phyloP scores from a whole-genome alignment of 2,888 invertebrate species.

The Epinotia bilunana region DNA sequence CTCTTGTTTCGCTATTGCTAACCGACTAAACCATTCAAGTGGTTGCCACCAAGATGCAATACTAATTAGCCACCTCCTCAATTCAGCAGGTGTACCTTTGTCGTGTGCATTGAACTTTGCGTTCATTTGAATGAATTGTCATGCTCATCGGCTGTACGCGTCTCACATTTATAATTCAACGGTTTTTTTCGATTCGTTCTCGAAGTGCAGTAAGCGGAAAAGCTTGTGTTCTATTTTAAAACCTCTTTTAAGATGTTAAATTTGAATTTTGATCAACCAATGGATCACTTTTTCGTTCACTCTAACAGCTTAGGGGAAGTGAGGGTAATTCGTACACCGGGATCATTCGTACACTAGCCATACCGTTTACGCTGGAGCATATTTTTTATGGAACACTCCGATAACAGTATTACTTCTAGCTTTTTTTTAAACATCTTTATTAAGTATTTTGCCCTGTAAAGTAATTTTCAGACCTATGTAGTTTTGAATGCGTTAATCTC shows the following conservation, averaged over 20 bases:
- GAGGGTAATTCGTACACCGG: too few relatives aligned
- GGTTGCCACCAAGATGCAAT: conserved; percentile 55
- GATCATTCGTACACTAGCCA: too few relatives aligned
- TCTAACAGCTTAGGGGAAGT: too few relatives aligned
- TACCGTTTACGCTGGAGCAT: too few relatives aligned
- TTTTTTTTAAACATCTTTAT: too few relatives aligned
- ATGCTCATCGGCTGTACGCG: conserved; percentile 62
- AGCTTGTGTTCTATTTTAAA: conserved; percentile 6
- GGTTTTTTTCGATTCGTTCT: conserved; percentile 44
- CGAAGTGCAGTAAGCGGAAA: conserved; percentile 29
- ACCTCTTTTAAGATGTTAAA: background rate
- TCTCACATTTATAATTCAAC: conserved; percentile 65
- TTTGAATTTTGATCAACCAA: background rate
- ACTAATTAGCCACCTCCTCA: conserved; percentile 59
- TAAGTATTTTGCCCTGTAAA: too few relatives aligned
- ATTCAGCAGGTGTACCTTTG: conserved; percentile 66
- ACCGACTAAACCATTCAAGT: conserved; percentile 63
- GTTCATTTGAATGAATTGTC: conserved; percentile 72
- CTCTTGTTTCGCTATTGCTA: conserved; percentile 72
- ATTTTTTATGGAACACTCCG: too few relatives aligned
- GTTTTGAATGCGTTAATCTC: too few relatives aligned
- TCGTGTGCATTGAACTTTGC: conserved; percentile 80
- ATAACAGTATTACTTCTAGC: too few relatives aligned
- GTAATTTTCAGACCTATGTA: too few relatives aligned
- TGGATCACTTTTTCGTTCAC: background rate